These are phyloP conservation scores for Pipa parva DNA, from an alignment of 2,113 vertebrate species.

Conservation along the genomic window DNA sequence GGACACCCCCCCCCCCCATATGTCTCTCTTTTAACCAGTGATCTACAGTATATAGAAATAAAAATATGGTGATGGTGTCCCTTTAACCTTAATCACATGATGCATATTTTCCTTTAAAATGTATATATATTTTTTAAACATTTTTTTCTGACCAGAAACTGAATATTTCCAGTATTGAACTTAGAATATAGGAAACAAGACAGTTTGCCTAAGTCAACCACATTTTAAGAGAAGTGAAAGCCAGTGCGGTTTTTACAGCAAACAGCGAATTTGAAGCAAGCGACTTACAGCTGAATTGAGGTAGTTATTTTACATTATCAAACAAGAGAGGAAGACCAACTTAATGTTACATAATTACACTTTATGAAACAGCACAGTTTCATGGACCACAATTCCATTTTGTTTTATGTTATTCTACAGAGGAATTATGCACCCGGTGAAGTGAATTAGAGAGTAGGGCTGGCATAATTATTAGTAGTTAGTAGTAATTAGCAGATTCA, in stretches of 20 bases:
- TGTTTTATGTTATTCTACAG: not conserved
- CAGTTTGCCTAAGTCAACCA: not conserved
- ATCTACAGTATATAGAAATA: too few relatives aligned
- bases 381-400: not conserved
- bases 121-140: too few relatives aligned
- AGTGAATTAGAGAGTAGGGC: not conserved
- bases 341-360: conserved; percentile 5
- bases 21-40: too few relatives aligned
- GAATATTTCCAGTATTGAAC: not conserved
- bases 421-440: not conserved
- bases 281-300: not conserved
- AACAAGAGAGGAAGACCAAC: not conserved
- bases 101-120: too few relatives aligned
- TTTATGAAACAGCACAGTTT: not conserved
- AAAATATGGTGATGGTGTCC: too few relatives aligned
- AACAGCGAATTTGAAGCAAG: not conserved
- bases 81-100: too few relatives aligned
- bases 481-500: not conserved
- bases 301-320: not conserved
- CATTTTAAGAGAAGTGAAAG: not conserved
- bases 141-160: not conserved
- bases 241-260: too few relatives aligned
- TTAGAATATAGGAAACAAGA: not conserved
- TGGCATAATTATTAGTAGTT: not conserved
- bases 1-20: too few relatives aligned